These are phyloP conservation scores for Crax fasciolata DNA, from an alignment of 2,797 vertebrate genomes.

Conservation along the genomic window DNA sequence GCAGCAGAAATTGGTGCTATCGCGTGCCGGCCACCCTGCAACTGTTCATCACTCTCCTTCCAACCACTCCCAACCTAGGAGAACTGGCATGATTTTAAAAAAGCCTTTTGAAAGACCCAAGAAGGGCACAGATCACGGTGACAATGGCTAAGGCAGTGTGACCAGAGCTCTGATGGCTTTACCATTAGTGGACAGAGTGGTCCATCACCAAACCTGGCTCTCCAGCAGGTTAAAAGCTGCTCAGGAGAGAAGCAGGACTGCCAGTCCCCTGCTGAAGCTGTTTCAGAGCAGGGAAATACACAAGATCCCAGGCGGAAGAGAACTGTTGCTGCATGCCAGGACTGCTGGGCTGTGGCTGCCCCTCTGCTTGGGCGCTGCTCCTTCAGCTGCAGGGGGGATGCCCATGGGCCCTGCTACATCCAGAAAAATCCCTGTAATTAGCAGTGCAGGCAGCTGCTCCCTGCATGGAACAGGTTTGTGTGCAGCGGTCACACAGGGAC, in stretches of 20 bases:
- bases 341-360: neutral
- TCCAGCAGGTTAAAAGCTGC: neutral
- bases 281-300: neutral
- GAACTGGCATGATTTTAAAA: neutral
- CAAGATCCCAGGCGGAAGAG: neutral
- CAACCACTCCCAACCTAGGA: neutral
- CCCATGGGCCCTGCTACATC: neutral
- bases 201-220: fast-evolving
- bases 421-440: conserved; percentile 38
- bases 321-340: fast-evolving
- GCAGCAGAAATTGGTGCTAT: neutral
- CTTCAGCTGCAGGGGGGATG: neutral
- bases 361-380: fast-evolving
- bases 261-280: neutral
- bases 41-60: neutral
- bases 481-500: fast-evolving
- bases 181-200: fast-evolving
- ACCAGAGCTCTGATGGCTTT: neutral
- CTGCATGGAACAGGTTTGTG: neutral
- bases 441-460: neutral
- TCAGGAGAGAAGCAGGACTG: neutral
- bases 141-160: neutral
- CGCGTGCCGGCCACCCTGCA: neutral
- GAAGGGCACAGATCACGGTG: neutral
- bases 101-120: neutral